Base-by-base conservation (phyloP, 1,140 invertebrate genomes). In the Tetranychus urticae region DNA sequence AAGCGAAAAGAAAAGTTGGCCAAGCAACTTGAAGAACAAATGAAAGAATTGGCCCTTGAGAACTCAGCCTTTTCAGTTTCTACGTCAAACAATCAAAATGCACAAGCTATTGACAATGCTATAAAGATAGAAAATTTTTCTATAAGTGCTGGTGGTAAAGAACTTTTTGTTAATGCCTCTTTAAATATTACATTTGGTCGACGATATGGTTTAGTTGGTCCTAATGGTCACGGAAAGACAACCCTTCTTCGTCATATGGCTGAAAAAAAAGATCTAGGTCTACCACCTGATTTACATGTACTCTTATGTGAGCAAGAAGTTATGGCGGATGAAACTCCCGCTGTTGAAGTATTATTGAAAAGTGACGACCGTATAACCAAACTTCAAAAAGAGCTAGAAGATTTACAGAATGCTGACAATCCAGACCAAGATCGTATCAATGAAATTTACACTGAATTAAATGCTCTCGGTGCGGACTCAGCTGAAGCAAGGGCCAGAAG, bases 271-370 rank as follows among this genome's bases (percentile, higher is more conserved):
- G 82, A 82, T 5, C 85, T 99, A 66, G 82, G 83, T 59, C 91
- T 99, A 69, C 96, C 96, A 2, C 83, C 88, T 0, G 88, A 86
- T 66, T 98, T 99, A 66, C 96, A 99, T 76, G 86, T 98, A 62
- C 74, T 99, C 56, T 84, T 96, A 66, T 99, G 96, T 72, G 96
- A 99, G 76, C 96, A 99, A 78, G 93, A 97, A 77, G 92, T 97
- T 37, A 80, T 88, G 0, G 90, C 91, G 13, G 91, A 96, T 72
- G 82, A 89, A 64, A 84, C 82, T 6, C 81, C 86, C 7, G 89
- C 93, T 47, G 88, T 97, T 12, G 82, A 94, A 67, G 85, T 87
- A 12, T 86, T 98, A 6, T 71, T 98, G 0, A 89, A 87, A 64
- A 86, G 91, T 0, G 92, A 97, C 75, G 82, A 83, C 13, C 91